Base-by-base conservation (phyloP, 2,888 invertebrate genomes). In the Apocheima hispidaria region DNA sequence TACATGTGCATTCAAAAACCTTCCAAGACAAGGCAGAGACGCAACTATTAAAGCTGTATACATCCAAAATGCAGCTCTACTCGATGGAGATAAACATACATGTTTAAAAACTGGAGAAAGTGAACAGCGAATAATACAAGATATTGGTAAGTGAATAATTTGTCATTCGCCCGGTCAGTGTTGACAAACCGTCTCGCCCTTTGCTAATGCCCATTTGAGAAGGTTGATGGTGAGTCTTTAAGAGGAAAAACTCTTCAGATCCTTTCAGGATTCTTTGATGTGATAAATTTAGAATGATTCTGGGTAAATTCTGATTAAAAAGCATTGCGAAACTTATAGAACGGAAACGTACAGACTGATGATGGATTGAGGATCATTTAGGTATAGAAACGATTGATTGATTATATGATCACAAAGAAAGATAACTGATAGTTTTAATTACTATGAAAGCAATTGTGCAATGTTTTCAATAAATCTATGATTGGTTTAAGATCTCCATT, bases 1-100 rank as follows among this genome's bases (percentile, higher is more conserved):
- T 87, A 84, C 90, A 90, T 87, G 83, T 89, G 91, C 88, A 84
- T 84, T 84, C 87, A 85, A 88, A 91, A 90, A 83, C 81, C 81
- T 79, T 73, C 66, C 66, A 72, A 59, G 69, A 69, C 81, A 78
- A 79, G 70, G 65, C 68, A 73, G 72, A 64, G 60, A 58, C 70
- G 70, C 62, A 52, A 54, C 62, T 63, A 30, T 52, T 41, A 55
- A 60, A 60, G 44, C 26, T 21, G 23, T 54, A 56, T 30, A 23
- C 60, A 58, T 14, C 60, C 30, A 67, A 81, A 71, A 72, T 66
- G 74, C 52, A 57, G 70, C 72, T 74, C 76, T 79, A 63, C 1
- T 0, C 23, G 40, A 28, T 23, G 20, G 14, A 1, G 6, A 60
- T 74, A 82, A 69, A 63, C 69, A 52, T 53, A 20, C 49, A 51